Base-by-base conservation (phyloP, 2,113 vertebrate species). In the Ophiodon elongatus region DNA sequence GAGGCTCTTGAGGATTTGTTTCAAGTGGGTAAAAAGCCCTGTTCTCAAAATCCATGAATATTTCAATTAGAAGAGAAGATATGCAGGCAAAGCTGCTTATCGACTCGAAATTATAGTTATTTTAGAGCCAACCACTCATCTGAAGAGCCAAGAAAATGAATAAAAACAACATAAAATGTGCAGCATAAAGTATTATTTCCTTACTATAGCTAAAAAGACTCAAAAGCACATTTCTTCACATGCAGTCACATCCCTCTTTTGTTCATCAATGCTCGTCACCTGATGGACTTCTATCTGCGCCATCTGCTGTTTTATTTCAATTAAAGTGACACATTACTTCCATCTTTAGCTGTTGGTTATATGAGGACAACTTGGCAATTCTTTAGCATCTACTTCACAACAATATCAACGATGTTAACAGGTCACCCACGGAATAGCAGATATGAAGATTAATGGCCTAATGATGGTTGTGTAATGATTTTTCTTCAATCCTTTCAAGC, bases 361-460 rank as follows among this genome's bases (percentile, higher is more conserved):
- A 64, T 39, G 41, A 59, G 59, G 31, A 47, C 1, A 3, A 10
- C 0, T 33, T 29, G 9, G 76, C 67, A 35, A 63, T 83, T 79
- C 50, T 80, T 57, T 45, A 6, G 25, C 37, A 39, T 80, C 70
- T 67, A 4, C 72, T 73, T 23, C 39, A 72, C 57, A 73, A 39
- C 69, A 21, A 68, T 60, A 83, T 79, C 67, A 82, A 59, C 63
- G 29, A 64, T 8, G 59, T 59, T 62, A 71, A 68, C 59, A 33
- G 59, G 29, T 31, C 63, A 23, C 52, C 56, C 69, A 43, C 57
- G 73, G 25, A 63, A 65, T 13, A 41, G 76, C 63, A 75, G 41
- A 76, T 76, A 86, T 83, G 65, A 89, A 88, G 85, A 89, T 75
- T 41, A 88, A 92, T 84, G 63, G 64, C 63, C n/a, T 43, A 13